Base-by-base conservation (phyloP, 1,140 invertebrate species). In the Diuraphis noxia region DNA sequence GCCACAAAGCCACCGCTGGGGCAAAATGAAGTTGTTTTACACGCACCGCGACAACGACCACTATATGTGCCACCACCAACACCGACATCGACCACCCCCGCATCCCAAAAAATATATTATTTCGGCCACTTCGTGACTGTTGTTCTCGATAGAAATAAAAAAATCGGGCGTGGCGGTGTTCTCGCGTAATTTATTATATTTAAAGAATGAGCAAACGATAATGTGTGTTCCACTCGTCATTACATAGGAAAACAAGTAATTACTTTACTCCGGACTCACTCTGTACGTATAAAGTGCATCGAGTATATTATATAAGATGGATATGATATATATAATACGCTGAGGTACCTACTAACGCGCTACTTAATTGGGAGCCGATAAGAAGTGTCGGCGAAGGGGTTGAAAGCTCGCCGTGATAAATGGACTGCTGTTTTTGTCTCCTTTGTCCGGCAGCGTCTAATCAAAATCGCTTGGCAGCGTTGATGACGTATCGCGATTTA, bases 401-500 rank as follows among this genome's bases (percentile, higher is more conserved):
- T 90, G 40, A 21, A 40, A n/a, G 30, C 86, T n/a, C 30, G 88
- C 41, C 41, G 40, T 90, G 88, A 90, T 90, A 43, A 90, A 90
- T 90, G 40, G 88, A 90, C 88, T 46, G 38, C 6, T 72, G 88
- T 90, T 90, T 90, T 90, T 90, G 63, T 90, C 88, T 79, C 63
- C 56, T 77, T 89, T 77, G 88, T 89, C 63, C 88, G 63, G 52
- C 25, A 36, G 21, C 86, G 34, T 40, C 87, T 90, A 90, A 90
- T 90, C 88, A 90, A 79, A 90, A 46, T 72, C 85, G 84, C 30
- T 25, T 23, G 85, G 46, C 34, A 46, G 84, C 25, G 87, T 86
- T 52, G 86, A 63, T 88, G 86, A 40, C 56, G 86, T 38, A 63
- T 63, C 36, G 41, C 63, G 40, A 90, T 90, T 90, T 90, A 90